Evolutionary conservation across 2,113 vertebrate genomes (phyloP).

Genomic region (Verasper variegatus): DNA sequence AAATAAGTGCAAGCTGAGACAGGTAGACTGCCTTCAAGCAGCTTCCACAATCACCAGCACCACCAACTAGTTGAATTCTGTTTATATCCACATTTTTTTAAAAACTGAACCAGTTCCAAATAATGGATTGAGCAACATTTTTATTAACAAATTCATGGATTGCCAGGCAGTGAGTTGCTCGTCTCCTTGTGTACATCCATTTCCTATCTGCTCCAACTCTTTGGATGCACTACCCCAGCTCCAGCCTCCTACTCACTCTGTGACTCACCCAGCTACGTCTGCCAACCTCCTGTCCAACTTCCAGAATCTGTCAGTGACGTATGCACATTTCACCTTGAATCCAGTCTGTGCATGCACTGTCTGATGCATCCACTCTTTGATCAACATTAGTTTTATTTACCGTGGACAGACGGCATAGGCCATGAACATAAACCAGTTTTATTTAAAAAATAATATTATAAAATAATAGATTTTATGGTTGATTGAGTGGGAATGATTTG

Average conservation of each 20-base stretch:
- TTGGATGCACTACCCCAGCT: neutral
- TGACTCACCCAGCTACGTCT: neutral
- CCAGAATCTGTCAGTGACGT: conserved; percentile 1
- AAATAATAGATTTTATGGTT: neutral
- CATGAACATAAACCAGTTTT: neutral
- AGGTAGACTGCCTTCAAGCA: neutral
- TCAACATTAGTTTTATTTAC: too few species aligned
- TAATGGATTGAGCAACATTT: neutral
- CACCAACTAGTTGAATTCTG: neutral
- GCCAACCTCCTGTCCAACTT: neutral
- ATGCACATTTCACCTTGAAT: neutral
- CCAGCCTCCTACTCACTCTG: neutral
- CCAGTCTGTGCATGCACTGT: neutral
- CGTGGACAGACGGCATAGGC: too few species aligned
- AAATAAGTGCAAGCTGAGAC: neutral
- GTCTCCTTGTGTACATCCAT: neutral
- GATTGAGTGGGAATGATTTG: neutral
- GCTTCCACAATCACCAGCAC: neutral
- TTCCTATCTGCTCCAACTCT: neutral
- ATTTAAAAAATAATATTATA: neutral
- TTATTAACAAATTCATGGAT: too few species aligned
- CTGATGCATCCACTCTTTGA: too few species aligned
- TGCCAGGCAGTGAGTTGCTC: neutral
- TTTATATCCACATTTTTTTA: neutral
- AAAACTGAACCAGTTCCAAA: neutral